These are phyloP conservation scores for Drosophila neocordata DNA, from an alignment of 1,140 invertebrate species.

Conservation along the genomic window DNA sequence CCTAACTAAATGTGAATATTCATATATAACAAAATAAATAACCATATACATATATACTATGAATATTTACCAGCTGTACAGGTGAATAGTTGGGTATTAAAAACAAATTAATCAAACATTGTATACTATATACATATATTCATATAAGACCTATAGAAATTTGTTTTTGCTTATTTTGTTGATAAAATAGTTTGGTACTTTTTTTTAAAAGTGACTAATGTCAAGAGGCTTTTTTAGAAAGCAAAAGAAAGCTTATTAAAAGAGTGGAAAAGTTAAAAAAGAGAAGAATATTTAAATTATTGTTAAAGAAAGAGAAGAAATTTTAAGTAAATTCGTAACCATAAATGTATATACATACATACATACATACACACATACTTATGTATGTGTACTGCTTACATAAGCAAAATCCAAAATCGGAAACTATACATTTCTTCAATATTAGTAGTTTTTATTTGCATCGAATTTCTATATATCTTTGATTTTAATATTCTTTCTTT, in stretches of 20 bases:
- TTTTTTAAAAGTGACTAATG: neutral
- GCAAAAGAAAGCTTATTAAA: neutral
- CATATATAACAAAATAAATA: neutral
- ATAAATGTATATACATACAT: too few relatives aligned
- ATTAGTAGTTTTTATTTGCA: too few relatives aligned
- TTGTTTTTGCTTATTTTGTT: neutral
- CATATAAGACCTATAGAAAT: neutral
- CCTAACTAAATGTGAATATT: conserved; percentile 5
- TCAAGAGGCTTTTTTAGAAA: neutral
- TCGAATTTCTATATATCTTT: too few relatives aligned
- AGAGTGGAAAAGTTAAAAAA: neutral
- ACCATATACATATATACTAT: neutral
- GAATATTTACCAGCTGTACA: neutral
- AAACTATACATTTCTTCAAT: too few relatives aligned
- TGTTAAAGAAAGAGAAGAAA: too few relatives aligned
- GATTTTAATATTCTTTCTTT: too few relatives aligned
- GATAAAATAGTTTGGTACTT: neutral
- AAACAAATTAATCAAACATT: conserved; percentile 50
- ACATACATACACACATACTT: too few relatives aligned
- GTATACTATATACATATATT: neutral
- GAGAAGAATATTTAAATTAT: too few relatives aligned
- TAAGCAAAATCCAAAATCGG: too few relatives aligned
- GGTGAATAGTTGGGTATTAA: conserved; percentile 23
- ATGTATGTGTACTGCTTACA: too few relatives aligned
- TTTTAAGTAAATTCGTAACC: too few relatives aligned